Percentiles rank a stretch among this genome's conserved stretches.
phyloP scores from a whole-genome alignment of 2,888 invertebrate genomes.

The Latrodectus hesperus region DNA sequence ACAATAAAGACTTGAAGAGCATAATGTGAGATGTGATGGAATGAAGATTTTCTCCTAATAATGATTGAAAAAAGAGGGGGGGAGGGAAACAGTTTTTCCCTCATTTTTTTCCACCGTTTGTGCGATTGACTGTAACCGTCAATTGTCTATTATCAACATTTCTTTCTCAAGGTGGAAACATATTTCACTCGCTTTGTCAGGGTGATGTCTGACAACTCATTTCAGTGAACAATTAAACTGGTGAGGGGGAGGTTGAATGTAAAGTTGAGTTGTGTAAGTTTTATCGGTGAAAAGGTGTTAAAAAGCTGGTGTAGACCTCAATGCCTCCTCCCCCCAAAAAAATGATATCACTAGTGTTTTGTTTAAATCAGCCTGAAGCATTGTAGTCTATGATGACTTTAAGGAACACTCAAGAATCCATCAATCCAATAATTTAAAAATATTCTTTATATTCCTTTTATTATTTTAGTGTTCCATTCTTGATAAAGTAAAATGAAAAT shows the following conservation, averaged over 20 bases:
- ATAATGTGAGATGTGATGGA: slow-evolving; percentile 33
- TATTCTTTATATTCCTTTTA: no score
- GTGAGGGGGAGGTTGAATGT: not conserved
- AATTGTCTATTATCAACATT: slow-evolving; percentile 30
- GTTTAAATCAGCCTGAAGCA: not conserved
- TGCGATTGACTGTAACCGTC: not conserved
- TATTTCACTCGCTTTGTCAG: slow-evolving; percentile 55
- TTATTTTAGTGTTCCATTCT: no score
- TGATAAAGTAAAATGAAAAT: no score
- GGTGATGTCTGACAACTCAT: slow-evolving; percentile 60
- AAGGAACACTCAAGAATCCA: no score
- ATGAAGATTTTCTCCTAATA: slow-evolving; percentile 15
- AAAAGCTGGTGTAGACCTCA: no score
- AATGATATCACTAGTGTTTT: not conserved
- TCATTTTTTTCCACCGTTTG: slow-evolving; percentile 8
- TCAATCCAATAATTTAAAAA: no score
- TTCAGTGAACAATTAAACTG: slow-evolving; percentile 62
- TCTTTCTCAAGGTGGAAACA: slow-evolving; percentile 42
- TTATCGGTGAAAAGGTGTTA: not conserved
- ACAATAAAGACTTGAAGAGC: slow-evolving; percentile 53
- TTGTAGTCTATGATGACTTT: not conserved
- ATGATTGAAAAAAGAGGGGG: not conserved
- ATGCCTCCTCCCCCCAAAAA: not conserved
- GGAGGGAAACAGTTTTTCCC: not conserved
- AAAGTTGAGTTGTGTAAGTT: not conserved